Evolutionary conservation across 1,140 invertebrate genomes (phyloP).

Genomic region (Trichonephila clavipes): DNA sequence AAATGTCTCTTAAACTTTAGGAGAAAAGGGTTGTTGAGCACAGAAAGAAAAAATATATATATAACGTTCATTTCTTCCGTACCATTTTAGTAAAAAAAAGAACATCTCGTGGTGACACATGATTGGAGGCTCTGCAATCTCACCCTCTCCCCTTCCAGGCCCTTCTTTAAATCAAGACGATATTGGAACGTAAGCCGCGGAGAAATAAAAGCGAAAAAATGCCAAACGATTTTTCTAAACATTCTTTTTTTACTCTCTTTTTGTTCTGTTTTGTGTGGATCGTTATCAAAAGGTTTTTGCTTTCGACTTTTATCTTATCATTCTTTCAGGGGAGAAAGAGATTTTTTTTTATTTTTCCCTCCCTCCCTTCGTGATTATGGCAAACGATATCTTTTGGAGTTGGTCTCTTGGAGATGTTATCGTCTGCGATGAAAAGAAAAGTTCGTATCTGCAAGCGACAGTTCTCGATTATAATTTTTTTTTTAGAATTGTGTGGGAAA

Average conservation of each 20-base stretch:
- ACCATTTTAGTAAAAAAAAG: not conserved
- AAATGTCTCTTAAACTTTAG: not conserved
- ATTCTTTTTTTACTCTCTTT: not conserved
- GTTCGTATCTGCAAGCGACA: not conserved
- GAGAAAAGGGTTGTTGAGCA: not conserved
- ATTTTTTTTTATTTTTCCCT: not conserved
- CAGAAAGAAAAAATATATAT: not conserved
- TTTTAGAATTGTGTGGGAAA: too few relatives aligned
- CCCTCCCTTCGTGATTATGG: not conserved
- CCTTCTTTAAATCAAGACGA: not conserved
- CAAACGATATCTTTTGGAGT: slow-evolving; percentile 1
- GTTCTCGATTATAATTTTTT: not conserved
- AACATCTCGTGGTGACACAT: not conserved
- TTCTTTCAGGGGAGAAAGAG: not conserved
- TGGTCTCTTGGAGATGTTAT: slow-evolving; percentile 7
- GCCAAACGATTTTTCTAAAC: slow-evolving; percentile 28
- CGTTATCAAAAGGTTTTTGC: slow-evolving; percentile 35
- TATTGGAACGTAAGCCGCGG: not conserved
- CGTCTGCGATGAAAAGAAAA: slow-evolving; percentile 10
- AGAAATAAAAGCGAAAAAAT: slow-evolving; percentile 4
- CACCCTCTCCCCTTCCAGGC: not conserved
- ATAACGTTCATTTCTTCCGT: not conserved
- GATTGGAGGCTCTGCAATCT: slow-evolving; percentile 10
- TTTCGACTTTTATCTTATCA: slow-evolving; percentile 36
- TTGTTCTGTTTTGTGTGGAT: slow-evolving; percentile 29